Evolutionary conservation across 1,140 invertebrate species (phyloP), one percentile per base, ranked within the genome.

Genomic region (Nasonia vitripennis): DNA sequence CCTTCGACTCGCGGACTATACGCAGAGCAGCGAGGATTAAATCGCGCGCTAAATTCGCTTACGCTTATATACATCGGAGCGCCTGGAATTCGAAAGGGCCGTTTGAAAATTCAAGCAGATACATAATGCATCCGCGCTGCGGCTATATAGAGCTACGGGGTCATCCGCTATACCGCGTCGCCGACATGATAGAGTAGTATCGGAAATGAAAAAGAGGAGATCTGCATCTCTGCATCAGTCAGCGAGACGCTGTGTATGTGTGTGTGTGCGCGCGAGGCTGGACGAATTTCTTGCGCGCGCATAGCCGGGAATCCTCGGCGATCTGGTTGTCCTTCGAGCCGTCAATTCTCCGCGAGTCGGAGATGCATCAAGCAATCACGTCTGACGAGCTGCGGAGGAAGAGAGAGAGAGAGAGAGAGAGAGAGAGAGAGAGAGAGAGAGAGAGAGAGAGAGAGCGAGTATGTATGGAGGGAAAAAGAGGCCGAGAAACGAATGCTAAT

Each of bases 31-130:
- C 1, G 71, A 81, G 79, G 85, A 90, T 90, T 90, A 90, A 91
- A 91, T 91, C 90, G 90, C 87, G 89, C 87, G 89, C 88, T 90
- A 91, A 91, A 91, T 91, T 91, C 88, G 89, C 89, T 89, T 88
- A 88, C 89, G 88, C 89, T 91, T 88, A 79, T 83, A 45, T 45
- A 79, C 79, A 37, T 37, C 71, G 34, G 23, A 84, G 71, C 73
- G 78, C 78, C 27, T 14, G 3, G 67, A 73, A 51, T 84, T 70
- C 55, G 75, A 80, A 85, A 67, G 41, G 34, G 41, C 77, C 41
- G 37, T 68, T 45, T 37, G 14, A 23, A 41, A 70, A 81, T 81
- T 68, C 23, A 70, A 70, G n/a, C n/a, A n/a, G 27, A 83, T 83
- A 55, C 62, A 78, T 78, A 45, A 83, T 83, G 20, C 31, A 83